A percentile compares a stretch with the other conserved stretches of the same genome.
phyloP scores from a whole-genome alignment of 1,140 invertebrate species.

The Drosophila trapezifrons region DNA sequence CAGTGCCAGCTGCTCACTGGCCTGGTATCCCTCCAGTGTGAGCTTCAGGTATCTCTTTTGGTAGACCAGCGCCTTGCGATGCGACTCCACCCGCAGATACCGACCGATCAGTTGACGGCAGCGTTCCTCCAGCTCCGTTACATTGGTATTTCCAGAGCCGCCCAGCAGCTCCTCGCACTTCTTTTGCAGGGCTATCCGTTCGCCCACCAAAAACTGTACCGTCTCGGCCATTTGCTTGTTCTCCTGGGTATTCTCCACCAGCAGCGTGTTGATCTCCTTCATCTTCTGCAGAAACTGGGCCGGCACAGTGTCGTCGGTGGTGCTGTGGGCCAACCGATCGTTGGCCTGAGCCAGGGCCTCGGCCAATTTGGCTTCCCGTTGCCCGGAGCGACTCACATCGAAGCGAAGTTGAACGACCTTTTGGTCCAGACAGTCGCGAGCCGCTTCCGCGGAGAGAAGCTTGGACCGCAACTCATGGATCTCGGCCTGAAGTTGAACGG shows the following conservation, averaged over 20 bases:
- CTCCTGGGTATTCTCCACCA: constrained; percentile 85
- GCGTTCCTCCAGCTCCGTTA: constrained; percentile 77
- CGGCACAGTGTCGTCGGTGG: constrained; percentile 78
- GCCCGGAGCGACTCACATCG: constrained; percentile 71
- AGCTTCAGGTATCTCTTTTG: constrained; percentile 93
- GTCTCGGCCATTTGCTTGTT: constrained; percentile 85
- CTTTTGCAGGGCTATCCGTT: constrained; percentile 84
- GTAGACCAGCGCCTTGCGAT: constrained; percentile 92
- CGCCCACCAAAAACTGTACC: constrained; percentile 84
- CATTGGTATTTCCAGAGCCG: constrained; percentile 44
- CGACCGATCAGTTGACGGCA: constrained; percentile 90
- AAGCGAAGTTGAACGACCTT: constrained; percentile 68
- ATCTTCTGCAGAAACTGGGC: constrained; percentile 85
- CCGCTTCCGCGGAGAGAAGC: constrained; percentile 50
- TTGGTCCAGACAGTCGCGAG: constrained; percentile 60
- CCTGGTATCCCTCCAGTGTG: constrained; percentile 88
- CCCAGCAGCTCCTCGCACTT: constrained; percentile 83
- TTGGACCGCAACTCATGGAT: constrained; percentile 73
- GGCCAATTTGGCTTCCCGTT: constrained; percentile 75
- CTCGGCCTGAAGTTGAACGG: constrained; percentile 69
- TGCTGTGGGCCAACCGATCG: constrained; percentile 59
- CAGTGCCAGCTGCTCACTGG: constrained; percentile 82
- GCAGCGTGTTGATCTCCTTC: constrained; percentile 85
- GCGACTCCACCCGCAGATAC: constrained; percentile 91
- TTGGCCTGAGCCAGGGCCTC: constrained; percentile 74